A percentile compares a stretch with the other conserved stretches of the same genome.
Conservation (phyloP, 2,797 vertebrate species). For the Melanotaenia trifasciata region DNA sequence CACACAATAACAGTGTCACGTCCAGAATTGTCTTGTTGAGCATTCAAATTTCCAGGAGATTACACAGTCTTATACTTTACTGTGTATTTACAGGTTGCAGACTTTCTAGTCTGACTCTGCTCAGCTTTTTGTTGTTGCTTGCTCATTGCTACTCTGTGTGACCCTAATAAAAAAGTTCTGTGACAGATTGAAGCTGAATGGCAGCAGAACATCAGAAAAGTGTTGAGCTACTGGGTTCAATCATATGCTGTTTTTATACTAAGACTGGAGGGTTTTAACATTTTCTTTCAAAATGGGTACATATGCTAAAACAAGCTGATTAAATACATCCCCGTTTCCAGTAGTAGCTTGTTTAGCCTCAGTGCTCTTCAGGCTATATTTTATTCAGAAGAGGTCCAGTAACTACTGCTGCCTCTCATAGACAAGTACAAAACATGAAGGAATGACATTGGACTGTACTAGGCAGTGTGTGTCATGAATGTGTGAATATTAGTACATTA, state of each 20-base stretch:
- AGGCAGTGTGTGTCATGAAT: not conserved
- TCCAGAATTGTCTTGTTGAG: not conserved
- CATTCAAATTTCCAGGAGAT: slow-evolving; percentile 7
- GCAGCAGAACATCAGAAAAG: not conserved
- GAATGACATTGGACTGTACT: not conserved
- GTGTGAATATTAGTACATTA: not conserved
- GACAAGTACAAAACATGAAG: not conserved
- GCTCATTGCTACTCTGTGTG: slow-evolving; percentile 1
- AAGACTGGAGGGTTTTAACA: not conserved
- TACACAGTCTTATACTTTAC: not conserved
- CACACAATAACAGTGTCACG: slow-evolving; percentile 2
- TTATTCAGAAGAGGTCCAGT: not conserved
- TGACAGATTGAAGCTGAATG: not conserved
- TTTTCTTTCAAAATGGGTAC: not conserved
- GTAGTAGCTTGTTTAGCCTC: not conserved
- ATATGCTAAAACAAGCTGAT: not conserved
- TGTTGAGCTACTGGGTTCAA: not conserved
- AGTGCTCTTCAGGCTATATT: not conserved
- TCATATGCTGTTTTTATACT: not conserved
- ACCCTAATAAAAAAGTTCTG: not conserved
- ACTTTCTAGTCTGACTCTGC: not conserved
- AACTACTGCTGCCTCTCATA: not conserved
- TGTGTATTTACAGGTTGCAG: not conserved
- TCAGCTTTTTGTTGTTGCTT: not conserved
- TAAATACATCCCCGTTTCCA: not conserved